Evolutionary conservation across 2,113 vertebrate genomes (phyloP).

Genomic region (Bettongia penicillata): DNA sequence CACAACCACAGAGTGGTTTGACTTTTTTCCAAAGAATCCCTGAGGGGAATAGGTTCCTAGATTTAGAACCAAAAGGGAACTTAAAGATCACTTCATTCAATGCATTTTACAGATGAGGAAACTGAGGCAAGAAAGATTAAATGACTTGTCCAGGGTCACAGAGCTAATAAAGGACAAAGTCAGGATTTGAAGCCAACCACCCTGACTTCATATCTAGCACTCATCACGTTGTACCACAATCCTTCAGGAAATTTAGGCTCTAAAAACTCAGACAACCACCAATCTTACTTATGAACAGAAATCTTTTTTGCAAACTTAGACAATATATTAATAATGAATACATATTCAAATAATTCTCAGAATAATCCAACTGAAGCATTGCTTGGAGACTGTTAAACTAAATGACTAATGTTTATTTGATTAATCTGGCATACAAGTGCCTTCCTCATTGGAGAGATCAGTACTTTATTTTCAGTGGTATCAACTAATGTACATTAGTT

Average conservation of each 20-base stretch:
- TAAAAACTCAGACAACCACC: background rate
- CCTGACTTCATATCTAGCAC: no score
- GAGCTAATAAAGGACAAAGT: background rate
- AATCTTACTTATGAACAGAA: constrained; percentile 10
- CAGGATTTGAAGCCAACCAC: no score
- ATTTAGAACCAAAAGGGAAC: background rate
- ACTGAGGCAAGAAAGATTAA: background rate
- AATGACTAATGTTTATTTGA: background rate
- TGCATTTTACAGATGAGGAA: background rate
- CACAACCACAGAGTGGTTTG: background rate
- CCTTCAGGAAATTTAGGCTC: background rate
- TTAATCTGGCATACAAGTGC: background rate
- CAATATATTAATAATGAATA: constrained; percentile 7
- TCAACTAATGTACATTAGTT: background rate
- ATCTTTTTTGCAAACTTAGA: background rate
- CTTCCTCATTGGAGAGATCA: background rate
- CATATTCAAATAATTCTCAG: background rate
- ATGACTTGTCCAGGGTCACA: background rate
- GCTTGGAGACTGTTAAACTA: background rate
- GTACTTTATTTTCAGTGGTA: constrained; percentile 17
- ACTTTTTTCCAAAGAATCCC: background rate
- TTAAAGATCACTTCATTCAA: background rate
- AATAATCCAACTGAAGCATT: background rate
- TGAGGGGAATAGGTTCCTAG: no score
- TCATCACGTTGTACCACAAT: background rate